These are phyloP conservation scores for Bothrops jararaca DNA, from an alignment of 2,113 vertebrate genomes.

Conservation along the genomic window DNA sequence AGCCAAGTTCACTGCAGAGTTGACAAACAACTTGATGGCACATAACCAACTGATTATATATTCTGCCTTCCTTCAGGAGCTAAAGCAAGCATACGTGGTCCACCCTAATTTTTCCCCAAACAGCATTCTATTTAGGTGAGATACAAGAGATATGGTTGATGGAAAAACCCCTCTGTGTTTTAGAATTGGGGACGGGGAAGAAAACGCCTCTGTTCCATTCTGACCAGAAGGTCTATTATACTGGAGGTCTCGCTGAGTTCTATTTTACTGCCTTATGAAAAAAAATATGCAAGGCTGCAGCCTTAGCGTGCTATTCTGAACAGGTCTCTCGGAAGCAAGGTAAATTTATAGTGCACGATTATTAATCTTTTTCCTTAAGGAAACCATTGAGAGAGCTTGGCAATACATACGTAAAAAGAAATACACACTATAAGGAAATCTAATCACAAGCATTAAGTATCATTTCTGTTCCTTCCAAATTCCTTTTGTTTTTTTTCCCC, in stretches of 20 bases:
- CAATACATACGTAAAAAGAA: not conserved
- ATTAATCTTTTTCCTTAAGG: not conserved
- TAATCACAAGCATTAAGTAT: not conserved
- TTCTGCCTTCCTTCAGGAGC: not conserved
- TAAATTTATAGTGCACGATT: not conserved
- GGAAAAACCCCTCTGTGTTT: not conserved
- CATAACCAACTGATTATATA: not conserved
- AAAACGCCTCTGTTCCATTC: not conserved
- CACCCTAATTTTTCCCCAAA: not conserved
- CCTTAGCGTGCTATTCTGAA: not conserved
- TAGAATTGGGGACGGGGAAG: too few relatives aligned
- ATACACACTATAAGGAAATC: not conserved
- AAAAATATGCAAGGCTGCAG: not conserved
- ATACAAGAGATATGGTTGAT: not conserved
- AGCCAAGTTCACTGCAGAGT: too few relatives aligned
- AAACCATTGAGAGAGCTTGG: not conserved
- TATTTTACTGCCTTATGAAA: not conserved
- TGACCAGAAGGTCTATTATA: not conserved
- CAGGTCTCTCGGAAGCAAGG: not conserved
- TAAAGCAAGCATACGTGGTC: not conserved
- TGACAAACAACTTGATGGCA: not conserved
- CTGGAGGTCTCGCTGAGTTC: not conserved
- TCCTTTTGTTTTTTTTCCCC: not conserved
- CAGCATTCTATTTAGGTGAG: not conserved
- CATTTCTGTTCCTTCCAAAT: conserved; percentile 10